Conservation (phyloP, 2,113 vertebrate species). For the Gallinago paraguaiae region DNA sequence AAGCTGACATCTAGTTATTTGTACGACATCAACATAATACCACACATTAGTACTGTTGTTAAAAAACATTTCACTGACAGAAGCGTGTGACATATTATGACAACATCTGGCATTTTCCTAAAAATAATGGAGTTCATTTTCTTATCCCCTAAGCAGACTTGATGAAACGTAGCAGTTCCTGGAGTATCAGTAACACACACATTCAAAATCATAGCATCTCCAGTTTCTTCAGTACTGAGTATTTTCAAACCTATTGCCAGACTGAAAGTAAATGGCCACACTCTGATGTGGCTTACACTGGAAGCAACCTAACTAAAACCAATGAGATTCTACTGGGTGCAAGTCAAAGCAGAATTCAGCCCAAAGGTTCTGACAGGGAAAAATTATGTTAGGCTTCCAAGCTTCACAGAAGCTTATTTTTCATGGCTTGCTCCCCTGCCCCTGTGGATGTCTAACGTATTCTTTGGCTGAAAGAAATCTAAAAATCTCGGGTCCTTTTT, state of each 20-base stretch:
- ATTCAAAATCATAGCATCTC: not conserved
- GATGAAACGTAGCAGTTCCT: conserved; percentile 38
- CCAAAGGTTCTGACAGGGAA: conserved; percentile 26
- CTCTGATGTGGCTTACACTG: not conserved
- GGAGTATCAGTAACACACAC: conserved; percentile 14
- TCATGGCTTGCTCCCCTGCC: conserved; percentile 47
- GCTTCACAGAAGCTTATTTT: conserved; percentile 64
- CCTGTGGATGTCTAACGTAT: conserved; percentile 26
- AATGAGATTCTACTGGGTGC: not conserved
- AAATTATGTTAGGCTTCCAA: conserved; percentile 34
- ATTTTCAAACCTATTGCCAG: not conserved
- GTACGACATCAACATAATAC: conserved; percentile 28
- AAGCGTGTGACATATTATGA: not conserved
- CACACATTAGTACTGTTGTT: conserved; percentile 46
- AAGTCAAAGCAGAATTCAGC: not conserved
- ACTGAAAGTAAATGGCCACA: not conserved
- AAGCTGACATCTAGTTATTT: conserved; percentile 45
- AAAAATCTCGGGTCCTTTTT: not conserved
- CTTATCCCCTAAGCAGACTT: not conserved
- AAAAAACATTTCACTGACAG: conserved; percentile 31
- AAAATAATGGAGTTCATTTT: conserved; percentile 31
- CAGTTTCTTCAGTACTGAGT: not conserved
- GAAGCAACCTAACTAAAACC: not conserved
- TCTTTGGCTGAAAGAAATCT: conserved; percentile 43
- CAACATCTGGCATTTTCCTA: conserved; percentile 32